Percentiles rank a stretch among this genome's conserved stretches.
phyloP scores from a whole-genome alignment of 2,888 invertebrate species.

The Agonopterix arenella region DNA sequence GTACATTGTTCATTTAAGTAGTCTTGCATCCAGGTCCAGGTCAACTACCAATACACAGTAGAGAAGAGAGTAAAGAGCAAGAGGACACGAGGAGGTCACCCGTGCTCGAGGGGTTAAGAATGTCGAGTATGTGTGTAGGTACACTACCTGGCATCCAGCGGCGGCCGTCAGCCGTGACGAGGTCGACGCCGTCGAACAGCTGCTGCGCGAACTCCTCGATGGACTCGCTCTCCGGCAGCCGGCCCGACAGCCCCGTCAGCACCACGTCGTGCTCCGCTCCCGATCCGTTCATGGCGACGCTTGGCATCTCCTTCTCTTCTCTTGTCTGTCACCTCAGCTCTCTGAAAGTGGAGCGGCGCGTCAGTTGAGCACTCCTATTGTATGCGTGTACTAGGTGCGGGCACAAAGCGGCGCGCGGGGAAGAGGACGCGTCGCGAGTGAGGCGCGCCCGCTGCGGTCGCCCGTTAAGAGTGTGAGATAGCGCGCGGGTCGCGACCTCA shows the following conservation, averaged over 20 bases:
- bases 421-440: slow-evolving; percentile 42
- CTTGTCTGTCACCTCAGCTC: neutral
- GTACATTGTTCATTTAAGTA: too few relatives aligned
- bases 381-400: neutral
- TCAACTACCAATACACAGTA: too few relatives aligned
- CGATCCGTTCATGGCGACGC: slow-evolving; percentile 51
- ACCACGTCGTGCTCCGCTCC: slow-evolving; percentile 80
- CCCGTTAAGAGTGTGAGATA: slow-evolving; percentile 54
- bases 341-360: too few relatives aligned
- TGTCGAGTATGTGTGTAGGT: neutral
- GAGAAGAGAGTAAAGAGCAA: too few relatives aligned
- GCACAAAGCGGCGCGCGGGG: slow-evolving; percentile 10
- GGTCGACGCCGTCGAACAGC: slow-evolving; percentile 92
- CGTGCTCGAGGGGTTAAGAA: too few relatives aligned
- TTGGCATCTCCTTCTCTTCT: slow-evolving; percentile 39
- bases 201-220: slow-evolving; percentile 96
- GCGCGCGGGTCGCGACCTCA: slow-evolving; percentile 51
- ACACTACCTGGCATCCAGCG: slow-evolving; percentile 91
- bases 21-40: too few relatives aligned
- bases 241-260: slow-evolving; percentile 89
- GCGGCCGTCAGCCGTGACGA: slow-evolving; percentile 94
- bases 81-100: too few relatives aligned
- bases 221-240: slow-evolving; percentile 93
- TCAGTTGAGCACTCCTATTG: too few relatives aligned
- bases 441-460: slow-evolving; percentile 29